Conservation (phyloP, 2,113 vertebrate genomes). For the Willisornis vidua region DNA sequence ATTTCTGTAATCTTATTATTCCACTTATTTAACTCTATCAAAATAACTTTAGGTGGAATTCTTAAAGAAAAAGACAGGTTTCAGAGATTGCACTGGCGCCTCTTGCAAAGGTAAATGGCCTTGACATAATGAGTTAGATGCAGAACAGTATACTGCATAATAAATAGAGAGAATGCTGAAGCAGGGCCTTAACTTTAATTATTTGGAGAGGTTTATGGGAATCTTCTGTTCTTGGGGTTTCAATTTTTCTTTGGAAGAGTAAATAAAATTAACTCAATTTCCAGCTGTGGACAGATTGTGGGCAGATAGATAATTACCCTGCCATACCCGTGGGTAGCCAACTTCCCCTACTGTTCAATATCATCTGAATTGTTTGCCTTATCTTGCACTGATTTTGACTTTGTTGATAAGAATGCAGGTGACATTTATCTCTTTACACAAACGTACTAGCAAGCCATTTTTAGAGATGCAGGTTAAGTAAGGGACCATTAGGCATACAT, state of each 20-base stretch:
- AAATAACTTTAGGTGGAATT: neutral
- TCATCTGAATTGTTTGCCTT: constrained; percentile 7
- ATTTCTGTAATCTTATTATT: neutral
- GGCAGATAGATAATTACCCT: constrained; percentile 39
- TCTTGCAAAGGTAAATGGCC: neutral
- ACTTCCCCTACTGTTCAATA: constrained; percentile 9
- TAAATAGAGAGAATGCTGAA: neutral
- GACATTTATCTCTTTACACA: constrained; percentile 4
- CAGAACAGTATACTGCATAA: neutral
- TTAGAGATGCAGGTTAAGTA: neutral
- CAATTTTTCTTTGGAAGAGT: constrained; percentile 40
- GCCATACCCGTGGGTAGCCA: neutral
- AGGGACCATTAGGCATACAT: neutral
- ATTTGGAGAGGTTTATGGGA: constrained; percentile 25
- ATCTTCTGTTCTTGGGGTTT: constrained; percentile 1
- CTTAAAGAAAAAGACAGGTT: neutral
- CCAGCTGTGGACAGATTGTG: constrained; percentile 30
- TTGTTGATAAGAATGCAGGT: constrained; percentile 3
- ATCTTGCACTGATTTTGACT: constrained; percentile 2
- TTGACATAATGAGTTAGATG: neutral
- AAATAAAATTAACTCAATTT: constrained; percentile 59
- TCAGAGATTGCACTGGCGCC: neutral
- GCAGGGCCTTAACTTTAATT: neutral
- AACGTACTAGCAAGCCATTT: constrained; percentile 1
- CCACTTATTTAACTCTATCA: fast-evolving